Base-by-base conservation (phyloP, 2,797 vertebrate genomes). In the Fundulus diaphanus region DNA sequence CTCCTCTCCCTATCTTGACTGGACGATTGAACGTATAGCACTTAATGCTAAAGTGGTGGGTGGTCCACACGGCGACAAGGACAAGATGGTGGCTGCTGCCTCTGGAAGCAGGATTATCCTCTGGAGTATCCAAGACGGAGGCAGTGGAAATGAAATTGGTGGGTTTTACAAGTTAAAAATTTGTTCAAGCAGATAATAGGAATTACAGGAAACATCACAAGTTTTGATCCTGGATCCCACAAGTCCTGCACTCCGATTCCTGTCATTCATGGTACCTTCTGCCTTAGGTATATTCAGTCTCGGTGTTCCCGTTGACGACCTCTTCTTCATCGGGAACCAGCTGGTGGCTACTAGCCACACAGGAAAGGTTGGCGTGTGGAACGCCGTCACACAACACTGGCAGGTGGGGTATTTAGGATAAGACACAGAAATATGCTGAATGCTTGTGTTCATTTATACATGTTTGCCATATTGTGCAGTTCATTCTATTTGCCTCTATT, bases 321-420 rank as follows among this genome's bases (percentile, higher is more conserved):
- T 99, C 67, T 99, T 99, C 94, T 99, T 99, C 79, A 99, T 99
- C n/a, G 98, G 98, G 37, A 99, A 96, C 94, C 98, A 99, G 94
- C 61, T 99, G 90, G 97, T 99, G 66, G 98, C 98, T 81, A 99
- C 98, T 0, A 99, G 98, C 88, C 98, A 99, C 51, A 99, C 98
- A 0, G 98, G 98, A 80, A 99, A 99, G 82, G 98, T 99, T 7
- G 98, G 98, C n/a, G 98, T 99, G 74, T 99, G 98, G 98, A 99
- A 99, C 0, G 98, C 98, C 0, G 98, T 99, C 90, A 99, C 98
- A 37, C 98, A 99, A 85, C 98, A 99, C 83, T 99, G 98, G 98
- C 98, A 99, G 96, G 98, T 99, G 77, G 40, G 80, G 49, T 20
- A 7, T 49, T 31, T 33, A 6, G 20, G n/a, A 12, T 33, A 37